A percentile compares a stretch with the other conserved stretches of the same genome.
Conservation (phyloP, 2,797 vertebrate species). For the Ctenochaetus hawaiiensis region DNA sequence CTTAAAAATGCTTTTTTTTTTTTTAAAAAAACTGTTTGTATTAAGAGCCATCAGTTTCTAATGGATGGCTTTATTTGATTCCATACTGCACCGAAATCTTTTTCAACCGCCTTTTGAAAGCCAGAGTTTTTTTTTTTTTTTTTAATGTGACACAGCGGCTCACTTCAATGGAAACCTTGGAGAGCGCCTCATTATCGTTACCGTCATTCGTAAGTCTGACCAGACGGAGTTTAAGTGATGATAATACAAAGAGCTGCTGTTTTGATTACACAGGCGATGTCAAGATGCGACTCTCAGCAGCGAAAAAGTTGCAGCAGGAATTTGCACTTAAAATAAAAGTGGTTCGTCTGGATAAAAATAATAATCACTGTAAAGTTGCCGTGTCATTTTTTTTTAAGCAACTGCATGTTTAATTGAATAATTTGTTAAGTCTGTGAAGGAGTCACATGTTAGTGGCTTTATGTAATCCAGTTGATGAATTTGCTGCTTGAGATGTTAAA, state of each 20-base stretch:
- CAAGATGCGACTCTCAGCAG: constrained; percentile 4
- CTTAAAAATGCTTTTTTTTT: constrained; percentile 22
- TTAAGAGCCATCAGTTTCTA: constrained; percentile 30
- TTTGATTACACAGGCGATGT: not conserved
- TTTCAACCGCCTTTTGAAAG: constrained; percentile 29
- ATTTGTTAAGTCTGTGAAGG: constrained; percentile 37
- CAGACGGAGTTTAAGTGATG: constrained; percentile 4
- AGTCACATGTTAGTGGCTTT: constrained; percentile 43
- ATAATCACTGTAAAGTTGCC: constrained; percentile 36
- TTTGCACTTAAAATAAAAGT: constrained; percentile 5
- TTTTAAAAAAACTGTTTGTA: constrained; percentile 17
- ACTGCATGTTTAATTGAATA: constrained; percentile 50
- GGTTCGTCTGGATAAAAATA: constrained; percentile 1
- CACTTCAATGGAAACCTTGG: constrained; percentile 27
- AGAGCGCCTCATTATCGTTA: constrained; percentile 41
- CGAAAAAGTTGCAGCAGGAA: not conserved
- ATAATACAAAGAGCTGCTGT: constrained; percentile 7
- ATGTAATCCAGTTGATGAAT: constrained; percentile 70
- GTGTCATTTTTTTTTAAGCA: constrained; percentile 45
- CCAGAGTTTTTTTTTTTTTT: constrained; percentile 24
- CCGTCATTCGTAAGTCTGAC: constrained; percentile 28
- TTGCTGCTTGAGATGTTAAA: constrained; percentile 58
- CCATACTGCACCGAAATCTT: not conserved
- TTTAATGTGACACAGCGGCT: constrained; percentile 17
- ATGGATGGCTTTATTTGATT: constrained; percentile 35